These are phyloP conservation scores for Gephyroberyx darwinii DNA, from an alignment of 2,797 vertebrate species.

Conservation along the genomic window DNA sequence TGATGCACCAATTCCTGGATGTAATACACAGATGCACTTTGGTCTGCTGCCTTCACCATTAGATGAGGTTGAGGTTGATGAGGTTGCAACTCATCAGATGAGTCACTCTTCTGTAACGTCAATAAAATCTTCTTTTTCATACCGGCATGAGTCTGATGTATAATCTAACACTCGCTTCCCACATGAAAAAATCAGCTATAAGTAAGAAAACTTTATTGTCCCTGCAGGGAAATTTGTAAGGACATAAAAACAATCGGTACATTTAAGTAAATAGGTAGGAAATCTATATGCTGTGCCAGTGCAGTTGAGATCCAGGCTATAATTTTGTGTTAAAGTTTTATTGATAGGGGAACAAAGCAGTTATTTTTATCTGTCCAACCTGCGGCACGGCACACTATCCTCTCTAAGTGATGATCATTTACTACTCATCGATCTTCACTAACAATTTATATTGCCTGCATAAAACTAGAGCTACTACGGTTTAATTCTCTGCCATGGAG, in stretches of 20 bases:
- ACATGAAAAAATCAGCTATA: too few species aligned
- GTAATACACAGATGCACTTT: slow-evolving; percentile 59
- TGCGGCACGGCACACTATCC: slow-evolving; percentile 7
- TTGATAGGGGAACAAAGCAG: slow-evolving; percentile 18
- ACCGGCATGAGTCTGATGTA: slow-evolving; percentile 36
- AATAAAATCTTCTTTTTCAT: slow-evolving; percentile 59
- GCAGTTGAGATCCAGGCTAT: background rate
- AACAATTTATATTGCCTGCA: slow-evolving; percentile 45
- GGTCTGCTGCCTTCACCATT: slow-evolving; percentile 38
- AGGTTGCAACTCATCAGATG: slow-evolving; percentile 50
- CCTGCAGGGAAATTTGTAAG: slow-evolving; percentile 4
- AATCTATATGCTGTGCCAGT: background rate
- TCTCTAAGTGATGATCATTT: slow-evolving; percentile 48
- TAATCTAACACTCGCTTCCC: slow-evolving; percentile 22
- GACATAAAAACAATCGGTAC: background rate
- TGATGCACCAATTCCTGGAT: slow-evolving; percentile 62
- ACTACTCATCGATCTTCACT: slow-evolving; percentile 45
- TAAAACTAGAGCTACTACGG: slow-evolving; percentile 30
- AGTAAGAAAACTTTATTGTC: background rate
- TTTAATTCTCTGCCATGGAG: slow-evolving; percentile 30
- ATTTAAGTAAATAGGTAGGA: background rate
- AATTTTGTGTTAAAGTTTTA: slow-evolving; percentile 20
- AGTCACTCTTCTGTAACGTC: slow-evolving; percentile 62
- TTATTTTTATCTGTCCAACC: background rate
- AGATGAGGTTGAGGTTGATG: slow-evolving; percentile 34